These are phyloP conservation scores for Mesembrinibis cayennensis DNA, from an alignment of 2,113 vertebrate species.

Conservation along the genomic window DNA sequence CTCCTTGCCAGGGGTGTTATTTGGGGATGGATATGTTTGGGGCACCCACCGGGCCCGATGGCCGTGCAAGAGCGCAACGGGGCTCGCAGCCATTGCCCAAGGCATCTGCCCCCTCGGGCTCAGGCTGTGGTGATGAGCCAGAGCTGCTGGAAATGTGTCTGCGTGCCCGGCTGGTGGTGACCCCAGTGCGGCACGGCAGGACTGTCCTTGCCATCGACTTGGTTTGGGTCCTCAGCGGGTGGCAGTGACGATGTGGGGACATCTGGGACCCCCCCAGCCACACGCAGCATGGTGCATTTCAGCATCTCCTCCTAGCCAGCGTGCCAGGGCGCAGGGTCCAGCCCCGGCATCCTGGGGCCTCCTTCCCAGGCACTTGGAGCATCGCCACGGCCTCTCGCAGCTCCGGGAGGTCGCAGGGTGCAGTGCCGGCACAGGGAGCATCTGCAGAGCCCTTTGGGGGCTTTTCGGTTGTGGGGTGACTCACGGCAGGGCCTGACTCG, in stretches of 20 bases:
- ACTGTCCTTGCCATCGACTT: neutral
- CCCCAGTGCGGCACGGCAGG: fast-evolving
- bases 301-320: fast-evolving
- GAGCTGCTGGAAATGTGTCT: neutral
- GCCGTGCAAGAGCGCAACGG: fast-evolving
- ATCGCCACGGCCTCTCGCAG: fast-evolving
- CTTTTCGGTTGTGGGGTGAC: neutral
- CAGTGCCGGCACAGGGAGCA: fast-evolving
- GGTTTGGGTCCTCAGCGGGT: neutral
- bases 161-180: fast-evolving
- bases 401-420: fast-evolving
- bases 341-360: neutral
- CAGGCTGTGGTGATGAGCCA: neutral
- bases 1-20: neutral
- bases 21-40: fast-evolving
- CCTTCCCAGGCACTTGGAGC: neutral
- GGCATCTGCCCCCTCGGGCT: neutral
- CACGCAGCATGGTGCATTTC: neutral
- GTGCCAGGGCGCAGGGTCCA: neutral
- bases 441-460: neutral
- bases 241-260: neutral
- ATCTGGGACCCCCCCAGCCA: too few relatives aligned
- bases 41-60: fast-evolving
- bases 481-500: neutral
- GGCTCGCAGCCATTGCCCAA: neutral